phyloP scores from a whole-genome alignment of 2,113 vertebrate species.

The Rhynchomys soricoides region DNA sequence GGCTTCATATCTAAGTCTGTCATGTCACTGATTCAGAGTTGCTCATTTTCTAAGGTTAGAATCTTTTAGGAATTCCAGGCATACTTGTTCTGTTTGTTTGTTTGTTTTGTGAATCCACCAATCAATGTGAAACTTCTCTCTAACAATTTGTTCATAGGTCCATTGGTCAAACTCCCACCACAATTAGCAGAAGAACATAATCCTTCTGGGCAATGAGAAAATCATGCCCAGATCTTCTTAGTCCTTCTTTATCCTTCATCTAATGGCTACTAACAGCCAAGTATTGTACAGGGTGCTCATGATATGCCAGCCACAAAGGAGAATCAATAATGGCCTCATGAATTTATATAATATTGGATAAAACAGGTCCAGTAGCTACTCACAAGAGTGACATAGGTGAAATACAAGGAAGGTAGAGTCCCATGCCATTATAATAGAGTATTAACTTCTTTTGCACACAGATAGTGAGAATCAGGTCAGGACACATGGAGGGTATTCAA shows the following conservation, averaged over 20 bases:
- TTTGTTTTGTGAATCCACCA: neutral
- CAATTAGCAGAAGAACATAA: neutral
- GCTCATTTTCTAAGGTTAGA: slow-evolving; percentile 5
- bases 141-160: neutral
- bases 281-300: neutral
- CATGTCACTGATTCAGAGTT: neutral
- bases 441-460: neutral
- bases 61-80: neutral
- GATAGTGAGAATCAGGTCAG: neutral
- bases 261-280: neutral
- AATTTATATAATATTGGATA: neutral
- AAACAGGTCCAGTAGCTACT: neutral
- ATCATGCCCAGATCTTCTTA: neutral
- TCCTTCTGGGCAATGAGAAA: neutral
- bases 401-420: neutral
- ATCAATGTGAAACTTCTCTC: neutral
- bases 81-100: neutral
- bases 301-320: neutral
- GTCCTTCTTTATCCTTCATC: neutral
- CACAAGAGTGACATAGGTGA: neutral
- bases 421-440: neutral
- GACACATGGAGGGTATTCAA: neutral
- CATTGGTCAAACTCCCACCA: neutral
- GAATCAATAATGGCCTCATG: neutral
- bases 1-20: neutral